Evolutionary conservation across 2,888 invertebrate species (phyloP).

Genomic region (Morinoia aosen): DNA sequence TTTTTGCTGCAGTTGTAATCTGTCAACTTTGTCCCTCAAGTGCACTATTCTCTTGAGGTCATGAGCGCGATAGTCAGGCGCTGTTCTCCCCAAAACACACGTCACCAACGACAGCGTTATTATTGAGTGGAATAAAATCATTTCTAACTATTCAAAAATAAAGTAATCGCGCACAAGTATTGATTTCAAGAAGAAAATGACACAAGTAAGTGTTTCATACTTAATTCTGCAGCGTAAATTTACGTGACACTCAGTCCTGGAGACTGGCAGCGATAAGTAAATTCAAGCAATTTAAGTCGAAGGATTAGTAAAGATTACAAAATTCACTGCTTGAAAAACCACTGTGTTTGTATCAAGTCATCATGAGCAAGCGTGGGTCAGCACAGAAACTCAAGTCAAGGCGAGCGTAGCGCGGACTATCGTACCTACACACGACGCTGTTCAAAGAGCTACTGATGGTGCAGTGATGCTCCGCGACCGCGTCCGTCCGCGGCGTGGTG

Average conservation of each 20-base stretch:
- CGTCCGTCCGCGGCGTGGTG: background rate
- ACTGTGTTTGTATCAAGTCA: background rate
- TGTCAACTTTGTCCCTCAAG: background rate
- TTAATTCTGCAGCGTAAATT: background rate
- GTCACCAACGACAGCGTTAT: background rate
- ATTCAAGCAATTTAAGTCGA: background rate
- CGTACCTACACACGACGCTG: background rate
- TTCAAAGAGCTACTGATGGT: background rate
- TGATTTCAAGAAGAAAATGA: background rate
- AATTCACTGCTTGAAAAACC: background rate
- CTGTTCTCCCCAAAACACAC: background rate
- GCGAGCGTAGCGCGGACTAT: background rate
- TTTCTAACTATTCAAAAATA: background rate
- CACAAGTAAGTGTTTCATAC: background rate
- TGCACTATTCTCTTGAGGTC: slow-evolving; percentile 25
- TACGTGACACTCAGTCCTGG: background rate
- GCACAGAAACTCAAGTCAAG: background rate
- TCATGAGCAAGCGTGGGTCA: background rate
- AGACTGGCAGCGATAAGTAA: background rate
- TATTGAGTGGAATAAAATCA: background rate
- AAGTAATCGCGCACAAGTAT: background rate
- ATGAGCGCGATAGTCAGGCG: background rate
- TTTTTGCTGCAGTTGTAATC: slow-evolving; percentile 41
- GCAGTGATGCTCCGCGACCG: background rate
- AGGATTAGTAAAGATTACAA: background rate